These are phyloP conservation scores for Glaucopsyche alexis DNA, from an alignment of 2,888 invertebrate species.

Conservation along the genomic window DNA sequence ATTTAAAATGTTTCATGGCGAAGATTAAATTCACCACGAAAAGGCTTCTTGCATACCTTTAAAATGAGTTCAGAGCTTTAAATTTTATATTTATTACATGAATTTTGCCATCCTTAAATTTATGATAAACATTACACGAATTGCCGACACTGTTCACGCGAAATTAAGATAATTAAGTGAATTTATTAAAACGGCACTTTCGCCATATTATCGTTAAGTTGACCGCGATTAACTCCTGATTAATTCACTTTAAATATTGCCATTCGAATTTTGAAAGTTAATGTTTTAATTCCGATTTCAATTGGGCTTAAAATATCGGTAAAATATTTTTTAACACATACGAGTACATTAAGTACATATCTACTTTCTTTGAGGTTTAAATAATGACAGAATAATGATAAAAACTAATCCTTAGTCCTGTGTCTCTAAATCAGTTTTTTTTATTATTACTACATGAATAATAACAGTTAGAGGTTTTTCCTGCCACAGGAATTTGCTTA, in stretches of 20 bases:
- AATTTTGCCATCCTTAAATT: not conserved
- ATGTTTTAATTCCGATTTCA: not conserved
- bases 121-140: conserved; percentile 2
- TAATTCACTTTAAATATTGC: not conserved
- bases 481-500: not conserved
- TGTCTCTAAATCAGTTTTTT: no score
- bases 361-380: no score
- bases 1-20: no score
- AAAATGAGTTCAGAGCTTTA: not conserved
- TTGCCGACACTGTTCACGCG: not conserved
- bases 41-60: not conserved
- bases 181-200: conserved; percentile 24
- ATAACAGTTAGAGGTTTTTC: not conserved
- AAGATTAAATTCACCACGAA: no score
- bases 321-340: no score
- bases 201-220: not conserved
- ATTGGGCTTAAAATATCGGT: no score
- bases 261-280: not conserved
- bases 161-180: conserved; percentile 10
- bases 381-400: no score
- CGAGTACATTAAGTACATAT: no score
- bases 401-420: no score
- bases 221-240: not conserved
- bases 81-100: not conserved
- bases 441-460: no score